A percentile compares a stretch with the other conserved stretches of the same genome.
These are phyloP conservation scores for Taeniopygia guttata DNA, from an alignment of 2,797 vertebrate genomes.

Conservation along the genomic window DNA sequence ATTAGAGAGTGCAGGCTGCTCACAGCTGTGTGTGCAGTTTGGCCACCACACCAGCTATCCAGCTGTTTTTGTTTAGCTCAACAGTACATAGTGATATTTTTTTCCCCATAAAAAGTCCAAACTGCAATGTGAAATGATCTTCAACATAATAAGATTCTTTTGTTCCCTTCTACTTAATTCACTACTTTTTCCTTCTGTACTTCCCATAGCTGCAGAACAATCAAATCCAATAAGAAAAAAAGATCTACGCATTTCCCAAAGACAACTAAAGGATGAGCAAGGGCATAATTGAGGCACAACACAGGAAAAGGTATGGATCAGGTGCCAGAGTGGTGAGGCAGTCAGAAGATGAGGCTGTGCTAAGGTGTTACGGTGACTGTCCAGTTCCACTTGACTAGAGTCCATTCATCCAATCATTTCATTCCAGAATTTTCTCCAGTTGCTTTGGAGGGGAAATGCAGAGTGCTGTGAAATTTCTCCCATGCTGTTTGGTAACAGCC, in stretches of 20 bases:
- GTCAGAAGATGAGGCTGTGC: background rate
- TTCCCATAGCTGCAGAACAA: background rate
- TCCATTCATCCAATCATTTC: background rate
- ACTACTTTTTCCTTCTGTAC: background rate
- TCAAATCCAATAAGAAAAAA: background rate
- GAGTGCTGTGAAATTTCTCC: background rate
- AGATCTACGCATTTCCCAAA: fast-evolving
- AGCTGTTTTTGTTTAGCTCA: background rate
- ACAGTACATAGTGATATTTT: background rate
- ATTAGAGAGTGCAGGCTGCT: background rate
- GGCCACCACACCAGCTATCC: background rate
- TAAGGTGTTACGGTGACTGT: background rate
- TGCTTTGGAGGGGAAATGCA: background rate
- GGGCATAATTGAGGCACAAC: background rate
- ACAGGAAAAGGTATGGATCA: background rate
- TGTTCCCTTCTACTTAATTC: background rate
- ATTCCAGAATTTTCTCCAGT: background rate
- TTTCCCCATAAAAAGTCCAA: background rate
- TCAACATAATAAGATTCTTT: background rate
- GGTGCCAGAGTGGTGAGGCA: background rate
- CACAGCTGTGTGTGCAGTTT: background rate
- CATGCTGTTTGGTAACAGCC: background rate
- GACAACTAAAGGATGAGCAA: background rate
- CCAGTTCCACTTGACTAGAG: background rate
- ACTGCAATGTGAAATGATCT: background rate